phyloP scores from a whole-genome alignment of 2,888 invertebrate genomes.

The Dione vanillae region DNA sequence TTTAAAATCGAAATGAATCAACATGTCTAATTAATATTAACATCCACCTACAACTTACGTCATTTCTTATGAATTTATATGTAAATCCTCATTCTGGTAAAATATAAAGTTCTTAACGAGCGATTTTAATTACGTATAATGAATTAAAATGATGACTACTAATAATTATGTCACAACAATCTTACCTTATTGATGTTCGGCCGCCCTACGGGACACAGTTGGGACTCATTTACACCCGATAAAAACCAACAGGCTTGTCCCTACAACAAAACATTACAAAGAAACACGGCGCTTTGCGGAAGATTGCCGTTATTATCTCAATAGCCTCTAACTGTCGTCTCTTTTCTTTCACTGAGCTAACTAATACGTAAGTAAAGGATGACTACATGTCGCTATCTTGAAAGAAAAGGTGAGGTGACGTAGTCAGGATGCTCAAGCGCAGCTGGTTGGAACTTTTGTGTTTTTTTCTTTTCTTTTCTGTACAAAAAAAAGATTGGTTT shows the following conservation, averaged over 20 bases:
- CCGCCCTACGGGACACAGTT: constrained; percentile 54
- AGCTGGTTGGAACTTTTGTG: constrained; percentile 81
- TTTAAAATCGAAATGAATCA: too few relatives aligned
- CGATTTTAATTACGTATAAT: constrained; percentile 36
- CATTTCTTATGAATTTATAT: too few relatives aligned
- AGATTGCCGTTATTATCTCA: constrained; percentile 75
- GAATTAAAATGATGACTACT: constrained; percentile 34
- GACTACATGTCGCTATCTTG: constrained; percentile 66
- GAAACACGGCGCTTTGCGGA: constrained; percentile 71
- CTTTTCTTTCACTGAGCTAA: constrained; percentile 53
- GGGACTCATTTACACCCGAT: constrained; percentile 60
- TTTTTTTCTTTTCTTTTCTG: constrained; percentile 60
- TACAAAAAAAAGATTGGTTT: constrained; percentile 75
- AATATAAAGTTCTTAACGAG: neutral
- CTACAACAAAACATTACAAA: constrained; percentile 69
- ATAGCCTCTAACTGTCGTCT: constrained; percentile 61
- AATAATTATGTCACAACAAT: constrained; percentile 61
- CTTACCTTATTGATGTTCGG: constrained; percentile 68
- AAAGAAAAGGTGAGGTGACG: constrained; percentile 75
- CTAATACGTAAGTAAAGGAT: constrained; percentile 59
- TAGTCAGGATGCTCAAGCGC: constrained; percentile 81
- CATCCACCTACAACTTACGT: too few relatives aligned
- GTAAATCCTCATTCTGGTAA: neutral
- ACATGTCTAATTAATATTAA: too few relatives aligned
- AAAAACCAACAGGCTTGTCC: constrained; percentile 63